Base-by-base conservation (phyloP, 1,140 invertebrate species). In the Helicorthomorpha holstii region DNA sequence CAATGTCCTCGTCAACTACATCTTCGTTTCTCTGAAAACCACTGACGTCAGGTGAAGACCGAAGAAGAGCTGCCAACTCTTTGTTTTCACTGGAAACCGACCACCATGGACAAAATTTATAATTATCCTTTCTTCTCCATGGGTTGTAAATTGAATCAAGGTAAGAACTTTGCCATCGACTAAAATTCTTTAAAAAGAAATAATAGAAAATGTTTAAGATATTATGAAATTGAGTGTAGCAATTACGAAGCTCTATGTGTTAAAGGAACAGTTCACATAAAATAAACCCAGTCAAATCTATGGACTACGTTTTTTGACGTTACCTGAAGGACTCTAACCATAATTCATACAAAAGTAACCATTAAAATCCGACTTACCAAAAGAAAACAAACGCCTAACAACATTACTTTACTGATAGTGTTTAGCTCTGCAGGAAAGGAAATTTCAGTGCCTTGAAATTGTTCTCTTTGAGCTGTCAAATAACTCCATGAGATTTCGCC, bases 401-500 rank as follows among this genome's bases (percentile, higher is more conserved):
- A 19, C 44, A 46, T 46, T 12, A 46, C 7, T 46, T 46, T 46
- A 25, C 44, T 46, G 21, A 12, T 46, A 7, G 44, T 25, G 19
- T 46, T 25, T 19, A 46, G 25, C 4, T 46, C 44, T 7, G 25
- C 21, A 22, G 44, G 44, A 25, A 46, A 46, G 4, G 44, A 46
- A 22, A 46, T 46, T 25, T 46, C 44, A 7, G 44, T 46, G 4
- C 44, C 44, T 7, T 46, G 4, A 12, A 46, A 46, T 46, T 46
- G 44, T 19, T 46, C 44, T 7, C 19, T 25, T 12, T 46, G 44
- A 10, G 44, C 44, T 7, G 44, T 22, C 44, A 46, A 25, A 25
- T 46, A 46, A 46, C 44, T 46, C 44, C 44, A 46, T 7, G 44
- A 46, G 12, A 46, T 25, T 12, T 46, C 44, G 7, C 44, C 44